These are phyloP conservation scores for Edolisoma coerulescens DNA, from an alignment of 2,113 vertebrate genomes.

Conservation along the genomic window DNA sequence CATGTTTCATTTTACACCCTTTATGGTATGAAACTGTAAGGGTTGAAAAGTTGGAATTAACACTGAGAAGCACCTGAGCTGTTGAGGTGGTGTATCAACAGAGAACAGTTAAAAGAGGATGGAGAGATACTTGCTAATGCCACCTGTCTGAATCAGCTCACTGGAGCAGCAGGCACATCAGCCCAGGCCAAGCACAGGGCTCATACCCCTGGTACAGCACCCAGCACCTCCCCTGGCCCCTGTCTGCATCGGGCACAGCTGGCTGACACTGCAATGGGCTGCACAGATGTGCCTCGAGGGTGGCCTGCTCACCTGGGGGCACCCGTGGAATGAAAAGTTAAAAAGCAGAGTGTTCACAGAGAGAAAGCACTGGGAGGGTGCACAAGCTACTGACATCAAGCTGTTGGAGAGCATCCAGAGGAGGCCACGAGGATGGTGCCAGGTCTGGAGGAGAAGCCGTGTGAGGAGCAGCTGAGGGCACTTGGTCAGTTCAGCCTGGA, in stretches of 20 bases:
- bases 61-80: not conserved
- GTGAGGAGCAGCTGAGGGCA: not conserved
- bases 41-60: not conserved
- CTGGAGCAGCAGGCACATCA: not conserved
- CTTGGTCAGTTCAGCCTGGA: not conserved
- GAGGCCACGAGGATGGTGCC: not conserved
- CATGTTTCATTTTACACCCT: not conserved
- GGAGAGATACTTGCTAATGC: not conserved
- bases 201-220: fast-evolving
- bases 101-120: not conserved
- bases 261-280: not conserved
- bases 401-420: not conserved
- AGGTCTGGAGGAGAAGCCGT: not conserved
- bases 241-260: not conserved
- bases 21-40: not conserved
- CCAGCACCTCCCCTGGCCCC: not conserved
- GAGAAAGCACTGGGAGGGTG: fast-evolving
- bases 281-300: fast-evolving
- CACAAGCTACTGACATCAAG: not conserved
- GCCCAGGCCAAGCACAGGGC: not conserved
- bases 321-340: fast-evolving
- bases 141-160: not conserved
- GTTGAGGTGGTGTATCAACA: not conserved
- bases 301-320: not conserved
- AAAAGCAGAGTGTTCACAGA: not conserved